Conservation (phyloP, 2,797 vertebrate genomes). For the Simalia tracyae region DNA sequence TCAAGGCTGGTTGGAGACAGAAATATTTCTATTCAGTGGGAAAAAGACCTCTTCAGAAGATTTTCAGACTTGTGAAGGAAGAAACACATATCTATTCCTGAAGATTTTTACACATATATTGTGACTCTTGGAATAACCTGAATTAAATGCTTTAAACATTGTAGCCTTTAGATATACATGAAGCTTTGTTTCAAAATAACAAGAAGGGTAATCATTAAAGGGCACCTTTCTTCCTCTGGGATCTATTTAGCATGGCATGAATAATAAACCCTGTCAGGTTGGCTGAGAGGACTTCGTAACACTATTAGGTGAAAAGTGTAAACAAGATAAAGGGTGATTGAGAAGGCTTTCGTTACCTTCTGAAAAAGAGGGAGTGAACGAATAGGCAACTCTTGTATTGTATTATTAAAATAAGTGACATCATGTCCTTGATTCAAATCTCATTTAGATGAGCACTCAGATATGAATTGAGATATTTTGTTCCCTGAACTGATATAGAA, state of each 20-base stretch:
- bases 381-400: not conserved
- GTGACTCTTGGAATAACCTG: constrained; percentile 23
- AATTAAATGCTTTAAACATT: constrained; percentile 35
- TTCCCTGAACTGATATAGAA: not conserved
- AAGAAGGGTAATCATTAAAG: not conserved
- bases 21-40: constrained; percentile 46
- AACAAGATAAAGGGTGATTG: not conserved
- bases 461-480: not conserved
- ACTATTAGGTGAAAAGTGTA: not conserved
- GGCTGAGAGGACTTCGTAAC: too few relatives aligned
- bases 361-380: not conserved
- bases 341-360: not conserved
- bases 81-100: not conserved
- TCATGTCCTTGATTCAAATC: not conserved
- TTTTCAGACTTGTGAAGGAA: constrained; percentile 14
- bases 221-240: not conserved
- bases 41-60: constrained; percentile 34
- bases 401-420: not conserved
- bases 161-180: constrained; percentile 30
- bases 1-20: constrained; percentile 29
- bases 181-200: constrained; percentile 17
- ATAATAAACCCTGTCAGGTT: not conserved
- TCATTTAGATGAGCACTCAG: not conserved
- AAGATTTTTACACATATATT: constrained; percentile 24
- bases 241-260: constrained; percentile 5